Percentiles rank a stretch among this genome's conserved stretches.
phyloP scores from a whole-genome alignment of 2,113 vertebrate genomes.

The Isichthys henryi region DNA sequence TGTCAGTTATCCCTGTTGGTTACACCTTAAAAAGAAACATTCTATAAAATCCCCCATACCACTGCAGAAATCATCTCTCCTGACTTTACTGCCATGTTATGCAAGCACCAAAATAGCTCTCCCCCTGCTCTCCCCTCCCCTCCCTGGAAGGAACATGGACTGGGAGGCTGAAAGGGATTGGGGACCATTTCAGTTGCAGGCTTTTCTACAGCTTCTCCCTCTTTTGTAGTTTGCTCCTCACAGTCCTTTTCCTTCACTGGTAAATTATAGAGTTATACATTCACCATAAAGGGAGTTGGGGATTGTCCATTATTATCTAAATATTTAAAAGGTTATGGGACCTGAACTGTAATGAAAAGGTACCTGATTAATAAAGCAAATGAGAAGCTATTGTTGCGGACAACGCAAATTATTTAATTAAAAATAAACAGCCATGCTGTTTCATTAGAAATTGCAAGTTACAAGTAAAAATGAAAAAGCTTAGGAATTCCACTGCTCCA shows the following conservation, averaged over 20 bases:
- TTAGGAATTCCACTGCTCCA: background rate
- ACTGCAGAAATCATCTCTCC: slow-evolving; percentile 6
- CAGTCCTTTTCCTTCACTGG: background rate
- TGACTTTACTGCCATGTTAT: slow-evolving; percentile 4
- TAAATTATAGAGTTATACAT: background rate
- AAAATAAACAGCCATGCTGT: background rate
- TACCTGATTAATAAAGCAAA: background rate
- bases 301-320: background rate
- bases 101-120: slow-evolving; percentile 21
- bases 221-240: background rate
- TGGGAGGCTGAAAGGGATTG: background rate
- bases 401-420: background rate
- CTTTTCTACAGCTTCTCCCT: background rate
- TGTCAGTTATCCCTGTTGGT: background rate
- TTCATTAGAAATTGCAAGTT: background rate
- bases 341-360: background rate
- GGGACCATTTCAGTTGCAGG: background rate
- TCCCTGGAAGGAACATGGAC: background rate
- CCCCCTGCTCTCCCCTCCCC: background rate
- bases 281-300: background rate
- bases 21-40: background rate
- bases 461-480: background rate
- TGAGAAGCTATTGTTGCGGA: background rate
- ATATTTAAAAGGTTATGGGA: background rate
- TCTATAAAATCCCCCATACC: background rate